These are phyloP conservation scores for Erpobdella octoculata DNA, from an alignment of 2,888 invertebrate genomes.

Conservation along the genomic window DNA sequence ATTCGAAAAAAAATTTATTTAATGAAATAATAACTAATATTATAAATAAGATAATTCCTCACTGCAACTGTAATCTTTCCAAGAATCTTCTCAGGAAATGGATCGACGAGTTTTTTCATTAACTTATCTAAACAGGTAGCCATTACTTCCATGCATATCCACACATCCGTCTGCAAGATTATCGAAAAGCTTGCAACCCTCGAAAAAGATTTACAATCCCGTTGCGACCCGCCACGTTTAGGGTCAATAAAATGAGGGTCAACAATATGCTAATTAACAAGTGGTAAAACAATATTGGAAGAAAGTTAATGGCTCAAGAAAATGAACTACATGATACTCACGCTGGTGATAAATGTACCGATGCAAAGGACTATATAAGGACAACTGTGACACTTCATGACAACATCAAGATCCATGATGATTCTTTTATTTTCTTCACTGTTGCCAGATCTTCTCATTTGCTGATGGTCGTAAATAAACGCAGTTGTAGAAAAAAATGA, in stretches of 20 bases:
- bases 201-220: neutral
- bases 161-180: conserved; percentile 78
- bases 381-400: conserved; percentile 92
- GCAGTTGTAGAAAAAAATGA: conserved; percentile 8
- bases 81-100: conserved; percentile 90
- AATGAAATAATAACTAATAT: neutral
- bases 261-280: too few relatives aligned
- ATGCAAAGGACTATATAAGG: conserved; percentile 91
- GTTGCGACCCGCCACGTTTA: too few relatives aligned
- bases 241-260: too few relatives aligned
- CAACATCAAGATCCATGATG: conserved; percentile 95
- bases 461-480: conserved; percentile 43
- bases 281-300: too few relatives aligned
- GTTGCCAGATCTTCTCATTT: conserved; percentile 90
- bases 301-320: neutral
- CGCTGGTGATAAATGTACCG: conserved; percentile 89
- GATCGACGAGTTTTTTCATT: conserved; percentile 66
- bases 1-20: neutral
- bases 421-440: conserved; percentile 94
- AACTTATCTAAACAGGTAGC: conserved; percentile 95
- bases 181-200: conserved; percentile 34
- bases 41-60: conserved; percentile 52
- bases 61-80: conserved; percentile 95
- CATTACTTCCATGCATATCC: conserved; percentile 99
- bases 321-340: conserved; percentile 47